These are phyloP conservation scores for Mantis religiosa DNA, from an alignment of 2,888 invertebrate species.

Conservation along the genomic window DNA sequence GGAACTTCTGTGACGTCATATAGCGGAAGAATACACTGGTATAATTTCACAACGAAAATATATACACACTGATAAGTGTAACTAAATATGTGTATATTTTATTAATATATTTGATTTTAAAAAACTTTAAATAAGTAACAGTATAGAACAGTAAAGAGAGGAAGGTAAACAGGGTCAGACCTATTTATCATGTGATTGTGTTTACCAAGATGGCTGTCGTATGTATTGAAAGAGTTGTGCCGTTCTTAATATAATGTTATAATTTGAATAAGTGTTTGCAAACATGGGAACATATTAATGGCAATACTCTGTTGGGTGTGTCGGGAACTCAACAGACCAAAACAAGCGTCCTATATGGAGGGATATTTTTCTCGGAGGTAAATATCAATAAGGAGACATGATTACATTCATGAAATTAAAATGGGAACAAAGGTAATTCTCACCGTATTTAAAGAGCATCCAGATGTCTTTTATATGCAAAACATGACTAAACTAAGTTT, in stretches of 20 bases:
- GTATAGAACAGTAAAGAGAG: background rate
- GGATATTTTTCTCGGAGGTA: slow-evolving; percentile 3
- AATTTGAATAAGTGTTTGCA: background rate
- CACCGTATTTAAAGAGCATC: background rate
- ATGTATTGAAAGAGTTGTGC: background rate
- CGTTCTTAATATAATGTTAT: slow-evolving; percentile 2
- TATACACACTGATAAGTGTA: background rate
- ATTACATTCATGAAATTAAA: slow-evolving; percentile 21
- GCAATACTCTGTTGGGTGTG: background rate
- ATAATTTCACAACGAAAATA: background rate
- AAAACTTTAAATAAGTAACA: background rate
- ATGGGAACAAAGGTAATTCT: slow-evolving; percentile 26
- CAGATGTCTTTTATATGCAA: background rate
- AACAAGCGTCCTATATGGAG: background rate
- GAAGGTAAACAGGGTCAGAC: background rate
- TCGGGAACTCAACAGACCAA: background rate
- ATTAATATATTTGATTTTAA: background rate
- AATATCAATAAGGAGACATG: background rate
- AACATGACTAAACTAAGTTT: background rate
- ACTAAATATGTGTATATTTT: background rate
- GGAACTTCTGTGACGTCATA: background rate
- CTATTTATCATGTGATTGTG: slow-evolving; percentile 30
- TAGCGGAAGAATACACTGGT: background rate
- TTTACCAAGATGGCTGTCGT: slow-evolving; percentile 29
- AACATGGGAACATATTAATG: background rate